A percentile compares a stretch with the other conserved stretches of the same genome.
These are phyloP conservation scores for Drosophila histrio DNA, from an alignment of 2,888 invertebrate species.

Conservation along the genomic window DNA sequence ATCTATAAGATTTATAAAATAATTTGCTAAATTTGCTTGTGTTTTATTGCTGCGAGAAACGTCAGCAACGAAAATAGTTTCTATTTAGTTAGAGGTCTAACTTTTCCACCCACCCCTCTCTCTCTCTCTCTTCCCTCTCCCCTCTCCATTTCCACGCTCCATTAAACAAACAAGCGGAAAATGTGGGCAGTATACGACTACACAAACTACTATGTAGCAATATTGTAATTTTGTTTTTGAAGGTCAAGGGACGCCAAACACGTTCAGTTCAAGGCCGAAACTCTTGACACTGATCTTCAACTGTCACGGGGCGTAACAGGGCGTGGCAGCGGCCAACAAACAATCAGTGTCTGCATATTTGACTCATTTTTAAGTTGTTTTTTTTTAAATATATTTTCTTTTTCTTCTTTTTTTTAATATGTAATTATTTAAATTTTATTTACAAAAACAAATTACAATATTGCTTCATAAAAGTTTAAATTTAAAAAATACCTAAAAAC, in stretches of 20 bases:
- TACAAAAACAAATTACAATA: conserved; percentile 84
- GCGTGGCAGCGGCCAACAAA: background rate
- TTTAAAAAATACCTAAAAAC: conserved; percentile 81
- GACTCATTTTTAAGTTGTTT: conserved; percentile 72
- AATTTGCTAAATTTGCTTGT: conserved; percentile 30
- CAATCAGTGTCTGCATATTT: background rate
- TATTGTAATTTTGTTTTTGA: conserved; percentile 71
- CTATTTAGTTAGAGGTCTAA: conserved; percentile 16
- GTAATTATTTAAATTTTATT: conserved; percentile 81
- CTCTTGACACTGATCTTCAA: conserved; percentile 40
- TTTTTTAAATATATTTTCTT: conserved; percentile 69
- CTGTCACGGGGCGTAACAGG: background rate
- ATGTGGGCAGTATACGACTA: background rate
- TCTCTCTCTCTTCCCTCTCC: background rate
- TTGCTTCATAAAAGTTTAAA: conserved; percentile 77
- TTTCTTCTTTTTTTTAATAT: conserved; percentile 68
- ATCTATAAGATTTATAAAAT: conserved; percentile 27
- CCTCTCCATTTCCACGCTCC: background rate
- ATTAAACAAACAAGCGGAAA: conserved; percentile 3
- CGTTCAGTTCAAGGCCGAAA: conserved; percentile 26
- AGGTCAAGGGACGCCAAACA: conserved; percentile 14
- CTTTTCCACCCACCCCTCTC: no score
- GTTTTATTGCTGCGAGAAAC: conserved; percentile 43
- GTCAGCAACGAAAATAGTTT: conserved; percentile 72
- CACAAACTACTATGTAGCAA: conserved; percentile 48